These are phyloP conservation scores for Mustela nigripes DNA, from an alignment of 2,113 vertebrate species.

Conservation along the genomic window DNA sequence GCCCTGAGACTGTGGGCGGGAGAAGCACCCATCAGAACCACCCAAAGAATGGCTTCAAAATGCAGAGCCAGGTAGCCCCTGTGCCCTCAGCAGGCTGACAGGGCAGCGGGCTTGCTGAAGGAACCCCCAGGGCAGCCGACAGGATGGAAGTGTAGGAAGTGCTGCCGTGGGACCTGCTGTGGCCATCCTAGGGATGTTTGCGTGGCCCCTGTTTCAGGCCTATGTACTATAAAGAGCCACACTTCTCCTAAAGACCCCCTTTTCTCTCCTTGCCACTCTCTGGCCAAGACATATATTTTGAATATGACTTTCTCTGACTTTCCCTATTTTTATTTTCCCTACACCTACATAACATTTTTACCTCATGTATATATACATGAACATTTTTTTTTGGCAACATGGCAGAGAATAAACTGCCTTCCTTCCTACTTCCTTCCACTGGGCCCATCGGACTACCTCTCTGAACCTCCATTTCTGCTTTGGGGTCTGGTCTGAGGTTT, in stretches of 20 bases:
- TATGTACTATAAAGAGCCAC: not conserved
- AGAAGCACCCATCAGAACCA: not conserved
- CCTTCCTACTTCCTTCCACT: not conserved
- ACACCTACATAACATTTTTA: not conserved
- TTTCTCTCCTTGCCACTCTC: not conserved
- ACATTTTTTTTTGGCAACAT: not conserved
- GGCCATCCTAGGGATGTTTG: not conserved
- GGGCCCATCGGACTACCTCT: not conserved
- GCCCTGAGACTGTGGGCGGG: not conserved
- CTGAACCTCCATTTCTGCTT: not conserved
- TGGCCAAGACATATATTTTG: not conserved
- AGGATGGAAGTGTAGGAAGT: not conserved
- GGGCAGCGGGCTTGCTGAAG: not conserved
- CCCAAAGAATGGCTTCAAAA: not conserved
- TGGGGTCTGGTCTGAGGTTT: not conserved
- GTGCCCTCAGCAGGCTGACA: not conserved
- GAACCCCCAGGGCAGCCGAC: accelerated
- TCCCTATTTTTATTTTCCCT: not conserved
- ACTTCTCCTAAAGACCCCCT: not conserved
- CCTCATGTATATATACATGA: not conserved
- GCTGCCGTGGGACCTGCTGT: not conserved
- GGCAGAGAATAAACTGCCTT: not conserved
- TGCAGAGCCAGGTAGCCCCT: not conserved
- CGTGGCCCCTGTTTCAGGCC: not conserved
- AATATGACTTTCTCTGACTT: not conserved